A percentile compares a stretch with the other conserved stretches of the same genome.
Conservation (phyloP, 2,113 vertebrate genomes). For the Dipodomys spectabilis region DNA sequence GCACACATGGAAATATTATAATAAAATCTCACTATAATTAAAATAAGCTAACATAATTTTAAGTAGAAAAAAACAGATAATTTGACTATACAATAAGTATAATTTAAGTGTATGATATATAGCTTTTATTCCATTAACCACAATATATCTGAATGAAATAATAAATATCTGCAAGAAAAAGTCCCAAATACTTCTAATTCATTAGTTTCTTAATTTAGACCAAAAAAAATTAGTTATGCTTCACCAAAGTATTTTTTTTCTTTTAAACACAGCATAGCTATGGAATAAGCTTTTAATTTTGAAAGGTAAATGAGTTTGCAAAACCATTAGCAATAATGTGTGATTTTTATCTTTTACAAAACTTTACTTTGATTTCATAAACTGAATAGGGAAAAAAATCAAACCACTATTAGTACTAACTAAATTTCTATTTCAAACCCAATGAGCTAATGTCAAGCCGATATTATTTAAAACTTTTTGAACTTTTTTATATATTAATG, state of each 20-base stretch:
- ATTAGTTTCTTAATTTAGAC: not conserved
- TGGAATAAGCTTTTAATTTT: not conserved
- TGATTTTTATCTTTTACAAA: not conserved
- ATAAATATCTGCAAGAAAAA: not conserved
- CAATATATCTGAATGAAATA: not conserved
- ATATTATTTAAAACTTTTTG: not conserved
- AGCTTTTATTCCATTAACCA: not conserved
- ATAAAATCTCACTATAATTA: too few species aligned
- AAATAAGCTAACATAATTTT: too few species aligned
- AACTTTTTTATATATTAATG: not conserved
- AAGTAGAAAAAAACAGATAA: too few species aligned
- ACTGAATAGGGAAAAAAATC: not conserved
- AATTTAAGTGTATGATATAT: too few species aligned
- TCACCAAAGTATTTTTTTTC: not conserved
- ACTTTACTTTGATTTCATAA: slow-evolving; percentile 5
- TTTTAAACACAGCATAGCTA: not conserved
- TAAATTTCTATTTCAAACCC: not conserved
- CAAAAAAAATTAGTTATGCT: not conserved
- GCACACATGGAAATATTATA: too few species aligned
- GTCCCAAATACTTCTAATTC: not conserved
- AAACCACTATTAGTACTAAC: not conserved
- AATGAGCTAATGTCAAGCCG: not conserved
- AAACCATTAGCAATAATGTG: not conserved
- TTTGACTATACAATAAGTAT: too few species aligned
- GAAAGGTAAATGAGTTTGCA: not conserved